These are phyloP conservation scores for Chrysogorgia sp. DNA, from an alignment of 92 coral and sea anemone species.

Conservation along the genomic window DNA sequence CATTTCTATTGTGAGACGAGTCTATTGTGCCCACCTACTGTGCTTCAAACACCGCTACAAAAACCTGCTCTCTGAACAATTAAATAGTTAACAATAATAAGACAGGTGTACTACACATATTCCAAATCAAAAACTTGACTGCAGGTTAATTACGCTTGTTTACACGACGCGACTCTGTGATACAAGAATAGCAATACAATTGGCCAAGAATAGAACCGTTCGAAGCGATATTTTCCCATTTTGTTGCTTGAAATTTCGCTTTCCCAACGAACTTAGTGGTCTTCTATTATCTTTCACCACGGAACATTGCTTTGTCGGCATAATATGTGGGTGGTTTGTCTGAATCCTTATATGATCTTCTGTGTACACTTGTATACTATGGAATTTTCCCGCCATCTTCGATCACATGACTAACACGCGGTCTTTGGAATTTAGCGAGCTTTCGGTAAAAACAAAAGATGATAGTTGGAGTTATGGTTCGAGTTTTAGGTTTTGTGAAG, in stretches of 20 bases:
- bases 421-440: background rate
- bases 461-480: background rate
- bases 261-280: background rate
- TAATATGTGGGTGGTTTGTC: slow-evolving; percentile 43
- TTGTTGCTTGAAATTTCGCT: no score
- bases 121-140: background rate
- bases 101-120: slow-evolving; percentile 40
- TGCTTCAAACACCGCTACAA: slow-evolving; percentile 33
- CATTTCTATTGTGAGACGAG: background rate
- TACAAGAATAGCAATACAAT: background rate
- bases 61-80: slow-evolving; percentile 12
- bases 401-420: slow-evolving; percentile 22
- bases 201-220: background rate
- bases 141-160: background rate
- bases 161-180: background rate
- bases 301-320: slow-evolving; percentile 1
- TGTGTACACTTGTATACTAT: background rate
- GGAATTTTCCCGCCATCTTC: slow-evolving; percentile 5
- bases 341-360: slow-evolving; percentile 10
- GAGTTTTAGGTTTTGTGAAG: background rate
- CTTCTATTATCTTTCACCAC: background rate
- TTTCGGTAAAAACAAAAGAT: background rate
- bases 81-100: slow-evolving; percentile 24
- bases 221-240: no score
- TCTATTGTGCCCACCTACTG: slow-evolving; percentile 34